phyloP scores from a whole-genome alignment of 2,888 invertebrate genomes.

The Melinaea menophilus region DNA sequence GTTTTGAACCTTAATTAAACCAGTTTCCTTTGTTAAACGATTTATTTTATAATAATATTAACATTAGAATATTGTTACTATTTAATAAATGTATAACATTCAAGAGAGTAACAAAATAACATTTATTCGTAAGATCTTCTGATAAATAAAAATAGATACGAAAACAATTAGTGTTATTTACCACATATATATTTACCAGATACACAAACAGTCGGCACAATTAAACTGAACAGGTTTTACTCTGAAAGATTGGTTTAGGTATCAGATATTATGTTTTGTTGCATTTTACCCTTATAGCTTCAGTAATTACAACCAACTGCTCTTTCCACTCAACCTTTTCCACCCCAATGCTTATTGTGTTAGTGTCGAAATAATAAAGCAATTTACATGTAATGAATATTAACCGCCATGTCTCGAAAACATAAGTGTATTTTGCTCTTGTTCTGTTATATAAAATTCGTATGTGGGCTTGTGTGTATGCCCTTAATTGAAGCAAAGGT shows the following conservation, averaged over 20 bases:
- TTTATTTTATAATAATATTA: too few species aligned
- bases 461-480: not conserved
- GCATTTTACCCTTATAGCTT: constrained; percentile 14
- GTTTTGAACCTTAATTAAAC: too few species aligned
- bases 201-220: constrained; percentile 25
- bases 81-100: too few species aligned
- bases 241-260: constrained; percentile 15
- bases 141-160: too few species aligned
- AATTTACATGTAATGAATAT: constrained; percentile 35
- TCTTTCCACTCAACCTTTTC: constrained; percentile 7
- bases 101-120: too few species aligned
- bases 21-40: too few species aligned
- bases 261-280: constrained; percentile 7
- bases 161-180: not conserved
- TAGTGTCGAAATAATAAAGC: constrained; percentile 33
- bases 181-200: not conserved
- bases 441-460: not conserved
- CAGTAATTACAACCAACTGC: constrained; percentile 13
- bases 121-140: too few species aligned
- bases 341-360: constrained; percentile 18
- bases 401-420: constrained; percentile 23
- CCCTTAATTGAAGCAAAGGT: too few species aligned
- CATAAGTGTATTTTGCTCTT: constrained; percentile 13
- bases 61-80: too few species aligned
- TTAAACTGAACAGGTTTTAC: constrained; percentile 23